A percentile compares a stretch with the other conserved stretches of the same genome.
Conservation (phyloP, 2,113 vertebrate species). For the Spea multiplicata region DNA sequence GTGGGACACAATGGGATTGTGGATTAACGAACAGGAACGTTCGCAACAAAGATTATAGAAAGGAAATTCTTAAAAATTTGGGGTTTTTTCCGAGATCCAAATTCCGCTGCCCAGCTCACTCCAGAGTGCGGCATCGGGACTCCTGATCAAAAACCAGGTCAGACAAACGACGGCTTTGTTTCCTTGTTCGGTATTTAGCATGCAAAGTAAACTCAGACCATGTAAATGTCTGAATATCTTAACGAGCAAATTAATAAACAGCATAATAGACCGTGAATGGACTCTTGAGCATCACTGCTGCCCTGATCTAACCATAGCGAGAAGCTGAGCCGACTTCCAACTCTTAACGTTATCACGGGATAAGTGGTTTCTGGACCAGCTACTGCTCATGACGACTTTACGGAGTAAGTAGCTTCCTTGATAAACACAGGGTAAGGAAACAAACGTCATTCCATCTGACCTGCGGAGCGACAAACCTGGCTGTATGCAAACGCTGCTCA, state of each 20-base stretch:
- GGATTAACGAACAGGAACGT: too few relatives aligned
- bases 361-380: too few relatives aligned
- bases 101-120: too few relatives aligned
- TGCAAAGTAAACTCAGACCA: neutral
- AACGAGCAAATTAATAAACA: neutral
- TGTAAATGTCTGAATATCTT: too few relatives aligned
- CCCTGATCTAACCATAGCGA: neutral
- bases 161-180: conserved; percentile 79
- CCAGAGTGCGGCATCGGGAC: too few relatives aligned
- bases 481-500: conserved; percentile 89
- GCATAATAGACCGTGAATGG: neutral
- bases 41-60: too few relatives aligned
- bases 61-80: too few relatives aligned
- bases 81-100: too few relatives aligned
- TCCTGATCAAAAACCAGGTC: conserved; percentile 68
- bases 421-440: conserved; percentile 71
- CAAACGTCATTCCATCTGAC: conserved; percentile 91
- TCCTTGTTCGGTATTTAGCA: conserved; percentile 62
- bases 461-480: conserved; percentile 78
- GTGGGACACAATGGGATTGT: too few relatives aligned
- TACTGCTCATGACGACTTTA: too few relatives aligned
- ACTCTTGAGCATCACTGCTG: neutral
- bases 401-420: neutral
- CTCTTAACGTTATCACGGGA: too few relatives aligned
- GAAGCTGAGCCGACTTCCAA: neutral